Evolutionary conservation across 1,140 invertebrate genomes (phyloP).

Genomic region (Orchestia grillus): DNA sequence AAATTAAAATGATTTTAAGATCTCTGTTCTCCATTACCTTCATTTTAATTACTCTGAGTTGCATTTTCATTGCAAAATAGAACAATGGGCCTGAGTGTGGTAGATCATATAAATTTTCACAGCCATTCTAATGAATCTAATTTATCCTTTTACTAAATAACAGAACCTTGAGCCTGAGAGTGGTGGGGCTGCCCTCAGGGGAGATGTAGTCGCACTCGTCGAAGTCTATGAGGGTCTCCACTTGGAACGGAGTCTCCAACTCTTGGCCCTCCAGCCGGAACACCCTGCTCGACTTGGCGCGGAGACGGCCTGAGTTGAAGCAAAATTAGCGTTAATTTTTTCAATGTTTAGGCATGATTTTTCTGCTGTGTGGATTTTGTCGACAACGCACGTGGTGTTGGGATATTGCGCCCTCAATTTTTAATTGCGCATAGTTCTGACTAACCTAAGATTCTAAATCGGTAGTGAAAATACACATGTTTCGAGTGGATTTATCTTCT

Average conservation of each 20-base stretch:
- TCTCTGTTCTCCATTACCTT: no score
- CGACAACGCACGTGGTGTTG: no score
- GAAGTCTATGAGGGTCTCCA: constrained; percentile 75
- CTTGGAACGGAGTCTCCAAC: constrained; percentile 73
- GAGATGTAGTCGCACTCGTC: constrained; percentile 72
- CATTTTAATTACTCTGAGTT: no score
- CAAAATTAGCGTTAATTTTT: not conserved
- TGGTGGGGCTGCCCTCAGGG: constrained; percentile 59
- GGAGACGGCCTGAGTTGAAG: constrained; percentile 71
- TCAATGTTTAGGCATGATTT: not conserved
- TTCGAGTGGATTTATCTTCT: no score
- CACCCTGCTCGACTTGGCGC: constrained; percentile 72
- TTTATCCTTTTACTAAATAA: not conserved
- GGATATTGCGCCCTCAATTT: not conserved
- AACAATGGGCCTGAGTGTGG: no score
- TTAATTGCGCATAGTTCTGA: not conserved
- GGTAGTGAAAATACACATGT: no score
- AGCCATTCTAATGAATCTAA: no score
- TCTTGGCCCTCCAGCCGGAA: constrained; percentile 73
- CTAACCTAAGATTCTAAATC: no score
- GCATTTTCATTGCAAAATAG: no score
- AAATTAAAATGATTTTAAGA: no score
- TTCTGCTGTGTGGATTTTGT: not conserved
- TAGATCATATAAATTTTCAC: no score
- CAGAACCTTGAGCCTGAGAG: constrained; percentile 60